phyloP scores from a whole-genome alignment of 2,113 vertebrate genomes.

The Dasypus novemcinctus region DNA sequence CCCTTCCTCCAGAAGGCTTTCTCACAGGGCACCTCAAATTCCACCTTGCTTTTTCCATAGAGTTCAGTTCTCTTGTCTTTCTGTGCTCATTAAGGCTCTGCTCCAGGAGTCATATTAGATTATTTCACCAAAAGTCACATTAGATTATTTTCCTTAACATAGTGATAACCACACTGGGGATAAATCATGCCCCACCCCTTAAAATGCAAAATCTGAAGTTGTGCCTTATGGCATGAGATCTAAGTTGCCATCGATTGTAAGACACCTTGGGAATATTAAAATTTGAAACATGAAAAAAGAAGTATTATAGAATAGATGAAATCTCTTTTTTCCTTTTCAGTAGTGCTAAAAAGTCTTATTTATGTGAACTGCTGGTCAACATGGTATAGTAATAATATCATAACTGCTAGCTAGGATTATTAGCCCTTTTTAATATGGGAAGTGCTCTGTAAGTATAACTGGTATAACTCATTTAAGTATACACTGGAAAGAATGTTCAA shows the following conservation, averaged over 20 bases:
- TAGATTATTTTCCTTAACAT: conserved; percentile 2
- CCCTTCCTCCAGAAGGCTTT: background rate
- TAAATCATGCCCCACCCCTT: background rate
- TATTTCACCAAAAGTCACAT: background rate
- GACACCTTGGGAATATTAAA: background rate
- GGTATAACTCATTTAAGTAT: background rate
- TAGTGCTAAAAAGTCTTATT: background rate
- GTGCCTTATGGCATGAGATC: background rate
- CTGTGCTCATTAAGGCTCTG: background rate
- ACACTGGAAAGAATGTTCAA: background rate
- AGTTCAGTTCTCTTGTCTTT: background rate
- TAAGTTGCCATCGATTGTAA: background rate
- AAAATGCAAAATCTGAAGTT: background rate
- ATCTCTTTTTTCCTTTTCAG: background rate
- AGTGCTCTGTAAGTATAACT: background rate
- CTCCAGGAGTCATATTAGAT: background rate
- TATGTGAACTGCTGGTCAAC: background rate
- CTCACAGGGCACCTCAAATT: background rate
- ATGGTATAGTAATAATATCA: background rate
- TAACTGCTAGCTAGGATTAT: background rate
- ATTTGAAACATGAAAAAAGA: background rate
- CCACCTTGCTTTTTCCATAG: background rate
- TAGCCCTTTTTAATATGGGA: background rate
- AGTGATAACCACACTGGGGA: background rate
- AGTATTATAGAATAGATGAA: conserved; percentile 12